Evolutionary conservation across 2,888 invertebrate species (phyloP), one percentile per base, ranked within the genome.

Genomic region (Odontomyia ornata): DNA sequence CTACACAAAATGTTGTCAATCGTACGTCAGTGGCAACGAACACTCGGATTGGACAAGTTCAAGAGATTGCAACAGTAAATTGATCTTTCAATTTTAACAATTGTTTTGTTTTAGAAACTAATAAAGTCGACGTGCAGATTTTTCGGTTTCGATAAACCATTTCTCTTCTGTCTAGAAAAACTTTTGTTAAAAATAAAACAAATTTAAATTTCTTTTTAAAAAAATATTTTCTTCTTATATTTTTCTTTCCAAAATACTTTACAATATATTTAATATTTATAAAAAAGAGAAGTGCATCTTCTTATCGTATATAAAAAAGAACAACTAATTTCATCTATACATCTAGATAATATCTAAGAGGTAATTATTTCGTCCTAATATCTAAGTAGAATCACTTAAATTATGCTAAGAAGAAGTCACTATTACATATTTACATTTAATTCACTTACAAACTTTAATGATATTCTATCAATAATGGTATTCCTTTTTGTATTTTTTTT

Each of bases 221-320:
- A 71, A 71, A 71, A 71, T 71, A 71, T 47, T 21, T 67, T 71
- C 27, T 52, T 25, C 36, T 46, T 71, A 71, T 71, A 71, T 71
- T 71, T n/a, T 71, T 52, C 52, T 71, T 71, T 71, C 52, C 71
- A 71, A 71, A 71, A 71, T 71, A 71, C 64, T 28, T 64, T 64
- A 64, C n/a, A 64, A 30, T 60, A 43, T 36, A 67, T 67, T 67
- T 46, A 64, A 71, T 71, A 52, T 47, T 71, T 71, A 71, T 71
- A 27, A 71, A 71, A 71, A 67, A 47, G 36, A 71, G 23, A 67
- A 67, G 21, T 60, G 60, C 25, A 25, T 60, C 13, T 67, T 67
- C 27, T 47, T 46, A 23, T 71, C 47, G 9, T 36, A 36, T 36
- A 36, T 36, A 36, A 36, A 36, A 36, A 36, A 36, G 36, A 43